Conservation (phyloP, 2,888 invertebrate genomes). For the Barypeithes pellucidus region DNA sequence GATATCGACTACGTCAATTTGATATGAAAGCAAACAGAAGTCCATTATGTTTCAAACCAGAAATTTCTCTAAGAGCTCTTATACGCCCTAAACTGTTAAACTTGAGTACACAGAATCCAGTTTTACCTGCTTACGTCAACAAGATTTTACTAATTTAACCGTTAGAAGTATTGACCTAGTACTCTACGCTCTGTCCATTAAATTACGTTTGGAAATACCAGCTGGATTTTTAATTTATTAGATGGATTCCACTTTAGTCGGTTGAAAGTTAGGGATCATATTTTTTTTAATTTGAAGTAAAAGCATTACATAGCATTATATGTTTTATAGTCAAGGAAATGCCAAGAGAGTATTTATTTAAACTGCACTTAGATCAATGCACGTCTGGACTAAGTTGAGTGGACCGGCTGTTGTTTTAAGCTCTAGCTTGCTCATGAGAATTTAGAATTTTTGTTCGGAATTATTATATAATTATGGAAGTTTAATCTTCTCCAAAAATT, state of each 20-base stretch:
- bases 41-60: constrained; percentile 63
- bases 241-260: constrained; percentile 44
- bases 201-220: constrained; percentile 41
- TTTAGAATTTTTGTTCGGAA: too few relatives aligned
- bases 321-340: too few relatives aligned
- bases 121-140: constrained; percentile 46
- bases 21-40: constrained; percentile 66
- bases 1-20: constrained; percentile 50
- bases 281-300: too few relatives aligned
- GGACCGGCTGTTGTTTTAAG: too few relatives aligned
- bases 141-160: constrained; percentile 50
- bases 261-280: too few relatives aligned
- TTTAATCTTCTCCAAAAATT: too few relatives aligned
- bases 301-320: too few relatives aligned
- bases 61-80: constrained; percentile 53
- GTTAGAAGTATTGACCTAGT: constrained; percentile 49
- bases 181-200: constrained; percentile 49
- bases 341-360: too few relatives aligned
- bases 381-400: too few relatives aligned
- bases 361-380: too few relatives aligned
- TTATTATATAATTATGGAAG: too few relatives aligned
- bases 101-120: constrained; percentile 51
- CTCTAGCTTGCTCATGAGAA: too few relatives aligned
- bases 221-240: constrained; percentile 49
- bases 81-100: constrained; percentile 46